A percentile compares a stretch with the other conserved stretches of the same genome.
Conservation (phyloP, 2,888 invertebrate genomes). For the Cybosia mesomella region DNA sequence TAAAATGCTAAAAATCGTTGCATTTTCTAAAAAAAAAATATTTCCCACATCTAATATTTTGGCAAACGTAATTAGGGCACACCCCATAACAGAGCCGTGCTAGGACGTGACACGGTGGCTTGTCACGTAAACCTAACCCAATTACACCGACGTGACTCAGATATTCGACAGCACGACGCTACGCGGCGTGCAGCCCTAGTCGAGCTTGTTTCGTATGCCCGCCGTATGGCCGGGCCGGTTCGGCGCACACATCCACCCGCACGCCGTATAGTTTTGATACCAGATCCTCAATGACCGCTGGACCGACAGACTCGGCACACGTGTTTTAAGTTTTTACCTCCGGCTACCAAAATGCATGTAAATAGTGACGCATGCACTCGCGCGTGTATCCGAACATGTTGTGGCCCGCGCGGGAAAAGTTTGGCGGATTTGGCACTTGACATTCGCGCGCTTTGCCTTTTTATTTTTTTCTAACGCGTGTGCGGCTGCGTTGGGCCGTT, state of each 20-base stretch:
- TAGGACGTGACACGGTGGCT: slow-evolving; percentile 72
- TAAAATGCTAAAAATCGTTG: slow-evolving; percentile 12
- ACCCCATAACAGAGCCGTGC: slow-evolving; percentile 64
- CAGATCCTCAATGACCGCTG: slow-evolving; percentile 89
- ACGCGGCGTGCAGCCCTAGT: slow-evolving; percentile 53
- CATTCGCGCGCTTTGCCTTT: slow-evolving; percentile 66
- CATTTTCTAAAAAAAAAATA: slow-evolving; percentile 36
- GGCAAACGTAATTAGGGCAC: slow-evolving; percentile 81
- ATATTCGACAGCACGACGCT: slow-evolving; percentile 73
- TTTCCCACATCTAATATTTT: slow-evolving; percentile 52
- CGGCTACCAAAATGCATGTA: slow-evolving; percentile 76
- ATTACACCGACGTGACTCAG: slow-evolving; percentile 82
- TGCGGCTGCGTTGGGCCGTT: slow-evolving; percentile 43
- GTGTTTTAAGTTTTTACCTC: slow-evolving; percentile 77
- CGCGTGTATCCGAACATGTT: slow-evolving; percentile 67
- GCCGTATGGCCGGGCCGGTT: slow-evolving; percentile 80
- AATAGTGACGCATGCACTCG: slow-evolving; percentile 70
- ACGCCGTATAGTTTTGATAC: slow-evolving; percentile 79
- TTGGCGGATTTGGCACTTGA: slow-evolving; percentile 69
- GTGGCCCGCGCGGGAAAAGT: slow-evolving; percentile 70
- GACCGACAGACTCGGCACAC: slow-evolving; percentile 88
- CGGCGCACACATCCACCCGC: slow-evolving; percentile 78
- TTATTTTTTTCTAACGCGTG: slow-evolving; percentile 52
- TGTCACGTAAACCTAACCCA: slow-evolving; percentile 86
- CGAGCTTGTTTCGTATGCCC: slow-evolving; percentile 82